Conservation (phyloP, 2,888 invertebrate species). For the Diarsia dahlii region DNA sequence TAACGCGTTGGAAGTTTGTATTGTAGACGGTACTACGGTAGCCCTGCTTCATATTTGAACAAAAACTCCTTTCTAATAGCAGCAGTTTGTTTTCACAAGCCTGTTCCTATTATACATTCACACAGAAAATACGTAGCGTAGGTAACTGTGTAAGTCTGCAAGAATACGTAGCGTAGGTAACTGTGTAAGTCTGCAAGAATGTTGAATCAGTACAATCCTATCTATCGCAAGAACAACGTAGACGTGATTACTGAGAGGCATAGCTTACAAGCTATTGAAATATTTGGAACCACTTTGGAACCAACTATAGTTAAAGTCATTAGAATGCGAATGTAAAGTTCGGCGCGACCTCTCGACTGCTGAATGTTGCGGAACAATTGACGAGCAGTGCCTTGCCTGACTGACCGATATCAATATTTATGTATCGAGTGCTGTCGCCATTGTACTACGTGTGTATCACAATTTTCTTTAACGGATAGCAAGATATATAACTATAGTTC, state of each 20-base stretch:
- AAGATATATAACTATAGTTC: neutral
- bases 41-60: constrained; percentile 1
- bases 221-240: neutral
- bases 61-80: neutral
- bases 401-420: constrained; percentile 31
- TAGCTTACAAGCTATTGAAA: neutral
- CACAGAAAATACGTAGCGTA: neutral
- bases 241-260: neutral
- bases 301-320: no score
- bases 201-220: neutral
- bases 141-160: neutral
- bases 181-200: neutral
- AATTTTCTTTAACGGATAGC: constrained; percentile 13
- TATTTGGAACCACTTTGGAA: constrained; percentile 1
- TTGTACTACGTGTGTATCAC: neutral
- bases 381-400: constrained; percentile 1
- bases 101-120: neutral
- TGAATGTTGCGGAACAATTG: constrained; percentile 17
- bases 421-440: constrained; percentile 10
- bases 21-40: neutral
- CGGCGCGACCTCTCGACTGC: constrained; percentile 1
- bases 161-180: neutral
- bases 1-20: constrained; percentile 7
- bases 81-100: neutral
- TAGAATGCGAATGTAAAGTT: constrained; percentile 22